Evolutionary conservation across 2,888 invertebrate genomes (phyloP).

Genomic region (Griposia aprilina): DNA sequence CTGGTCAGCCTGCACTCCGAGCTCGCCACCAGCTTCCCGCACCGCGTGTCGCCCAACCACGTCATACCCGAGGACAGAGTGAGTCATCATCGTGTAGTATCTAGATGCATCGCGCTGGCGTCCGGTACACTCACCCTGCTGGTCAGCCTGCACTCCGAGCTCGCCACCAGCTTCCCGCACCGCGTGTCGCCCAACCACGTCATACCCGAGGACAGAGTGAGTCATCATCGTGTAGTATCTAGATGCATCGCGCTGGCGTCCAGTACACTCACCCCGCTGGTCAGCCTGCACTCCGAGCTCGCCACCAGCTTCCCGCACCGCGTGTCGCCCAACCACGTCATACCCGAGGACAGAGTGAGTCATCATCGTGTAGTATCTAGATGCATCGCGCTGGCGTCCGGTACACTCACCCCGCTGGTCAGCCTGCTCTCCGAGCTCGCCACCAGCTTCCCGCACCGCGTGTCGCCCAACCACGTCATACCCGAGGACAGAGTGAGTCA

Average conservation of each 20-base stretch:
- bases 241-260: constrained; percentile 93
- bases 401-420: constrained; percentile 93
- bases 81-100: neutral
- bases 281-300: constrained; percentile 93
- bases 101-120: constrained; percentile 93
- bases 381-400: constrained; percentile 93
- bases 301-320: constrained; percentile 92
- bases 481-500: constrained; percentile 65
- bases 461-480: constrained; percentile 94
- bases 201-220: constrained; percentile 81
- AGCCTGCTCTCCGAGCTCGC: constrained; percentile 94
- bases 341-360: constrained; percentile 77
- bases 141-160: constrained; percentile 93
- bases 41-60: constrained; percentile 92
- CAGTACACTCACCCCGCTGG: constrained; percentile 94
- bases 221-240: neutral
- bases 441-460: constrained; percentile 91
- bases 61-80: constrained; percentile 87
- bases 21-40: constrained; percentile 92
- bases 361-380: too few species aligned
- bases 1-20: constrained; percentile 93
- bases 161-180: constrained; percentile 92
- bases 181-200: constrained; percentile 93
- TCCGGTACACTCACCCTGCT: constrained; percentile 95
- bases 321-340: constrained; percentile 93